Base-by-base conservation (phyloP, 2,797 vertebrate genomes). In the Orestias chungarensis region DNA sequence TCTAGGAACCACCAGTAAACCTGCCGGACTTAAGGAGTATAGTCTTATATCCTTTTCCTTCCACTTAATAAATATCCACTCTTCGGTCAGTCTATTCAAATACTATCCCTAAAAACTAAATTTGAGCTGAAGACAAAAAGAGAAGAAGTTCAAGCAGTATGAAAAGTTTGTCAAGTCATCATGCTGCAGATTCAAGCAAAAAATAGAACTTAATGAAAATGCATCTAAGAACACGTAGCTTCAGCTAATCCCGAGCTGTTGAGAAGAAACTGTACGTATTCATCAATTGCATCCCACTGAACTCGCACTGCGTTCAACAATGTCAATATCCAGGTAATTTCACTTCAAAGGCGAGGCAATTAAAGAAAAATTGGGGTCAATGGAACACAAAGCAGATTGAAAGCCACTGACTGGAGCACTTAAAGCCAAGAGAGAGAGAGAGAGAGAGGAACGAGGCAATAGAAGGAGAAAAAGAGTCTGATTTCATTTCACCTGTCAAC, bases 401-500 rank as follows among this genome's bases (percentile, higher is more conserved):
- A 91, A 93, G 90, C 90, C 88, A 90, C 85, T 89, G 90, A 93
- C 89, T 89, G 89, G 92, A 91, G 86, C 90, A 89, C 87, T 91
- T 92, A 92, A 91, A 90, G 85, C 89, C 90, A 88, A 77, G 87
- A 87, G 86, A 90, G 87, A 90, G 90, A 92, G 88, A 77, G 87
- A 87, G 86, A 90, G 87, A 90, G 90, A 92, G 88, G 93, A 92
- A 92, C 80, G 82, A 89, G 87, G 87, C 86, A 76, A 85, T 76
- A 76, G 83, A 87, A 85, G n/a, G n/a, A 86, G 87, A 91, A 91
- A 91, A 89, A 86, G 85, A 79, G 86, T 86, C 89, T 92, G 89
- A 93, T 95, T 95, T 92, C 91, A 89, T 94, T 94, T 94, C 89
- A 87, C 92, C 93, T 93, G 91, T 93, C 95, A 95, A 85, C 93